phyloP scores from a whole-genome alignment of 2,888 invertebrate species.

The Chirona hameri region DNA sequence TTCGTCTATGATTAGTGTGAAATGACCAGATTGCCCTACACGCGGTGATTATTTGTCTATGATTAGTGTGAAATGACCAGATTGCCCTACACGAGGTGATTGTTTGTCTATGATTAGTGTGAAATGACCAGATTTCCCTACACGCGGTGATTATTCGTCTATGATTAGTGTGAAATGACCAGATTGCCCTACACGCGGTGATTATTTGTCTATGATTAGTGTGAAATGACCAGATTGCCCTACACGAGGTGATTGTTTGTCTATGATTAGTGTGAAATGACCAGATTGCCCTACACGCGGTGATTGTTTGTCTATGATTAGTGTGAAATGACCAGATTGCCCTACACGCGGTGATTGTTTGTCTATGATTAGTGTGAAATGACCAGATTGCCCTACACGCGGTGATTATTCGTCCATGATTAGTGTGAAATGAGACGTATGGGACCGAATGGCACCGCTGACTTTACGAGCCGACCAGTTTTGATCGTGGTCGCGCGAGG shows the following conservation, averaged over 20 bases:
- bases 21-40: slow-evolving; percentile 5
- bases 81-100: neutral
- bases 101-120: neutral
- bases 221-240: slow-evolving; percentile 25
- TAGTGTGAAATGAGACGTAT: slow-evolving; percentile 12
- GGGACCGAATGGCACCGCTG: neutral
- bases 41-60: neutral
- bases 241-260: neutral
- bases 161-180: slow-evolving; percentile 23
- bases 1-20: neutral
- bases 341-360: neutral
- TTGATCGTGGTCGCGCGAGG: neutral
- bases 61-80: slow-evolving; percentile 24
- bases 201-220: neutral
- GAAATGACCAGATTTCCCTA: slow-evolving; percentile 22
- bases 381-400: neutral
- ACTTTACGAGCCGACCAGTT: neutral
- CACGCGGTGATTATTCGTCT: neutral
- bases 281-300: neutral
- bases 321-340: slow-evolving; percentile 26
- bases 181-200: neutral
- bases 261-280: slow-evolving; percentile 23
- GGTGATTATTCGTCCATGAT: neutral
- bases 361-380: slow-evolving; percentile 2
- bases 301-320: neutral